These are phyloP conservation scores for Phyllotreta cruciferae DNA, from an alignment of 2,888 invertebrate species.

Conservation along the genomic window DNA sequence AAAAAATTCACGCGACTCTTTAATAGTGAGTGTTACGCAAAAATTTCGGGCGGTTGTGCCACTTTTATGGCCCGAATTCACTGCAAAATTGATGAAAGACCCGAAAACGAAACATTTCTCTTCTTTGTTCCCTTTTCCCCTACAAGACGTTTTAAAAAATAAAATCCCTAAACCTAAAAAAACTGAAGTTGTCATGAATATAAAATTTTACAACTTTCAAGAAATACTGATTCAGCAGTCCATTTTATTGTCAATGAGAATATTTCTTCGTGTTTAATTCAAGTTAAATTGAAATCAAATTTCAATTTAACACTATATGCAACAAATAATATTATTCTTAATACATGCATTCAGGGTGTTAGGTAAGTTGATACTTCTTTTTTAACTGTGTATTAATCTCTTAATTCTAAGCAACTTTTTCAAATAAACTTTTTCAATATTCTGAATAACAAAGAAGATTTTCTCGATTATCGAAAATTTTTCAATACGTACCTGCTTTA, in stretches of 20 bases:
- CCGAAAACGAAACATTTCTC: slow-evolving; percentile 6
- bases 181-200: slow-evolving; percentile 11
- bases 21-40: slow-evolving; percentile 4
- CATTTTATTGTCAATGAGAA: neutral
- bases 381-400: too few relatives aligned
- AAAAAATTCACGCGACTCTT: slow-evolving; percentile 8
- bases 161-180: slow-evolving; percentile 6
- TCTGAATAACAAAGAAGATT: too few relatives aligned
- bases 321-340: too few relatives aligned
- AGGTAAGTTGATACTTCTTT: too few relatives aligned
- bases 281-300: too few relatives aligned
- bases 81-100: slow-evolving; percentile 17
- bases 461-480: too few relatives aligned
- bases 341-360: too few relatives aligned
- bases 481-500: too few relatives aligned
- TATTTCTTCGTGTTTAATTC: too few relatives aligned
- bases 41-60: neutral
- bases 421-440: too few relatives aligned
- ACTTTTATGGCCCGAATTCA: slow-evolving; percentile 12
- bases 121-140: slow-evolving; percentile 6
- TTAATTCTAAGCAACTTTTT: too few relatives aligned
- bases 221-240: slow-evolving; percentile 4
- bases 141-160: slow-evolving; percentile 10
- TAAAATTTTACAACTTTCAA: slow-evolving; percentile 6
- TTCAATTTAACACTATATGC: too few relatives aligned